Base-by-base conservation (phyloP, 2,888 invertebrate genomes). In the Eupithecia tripunctaria region DNA sequence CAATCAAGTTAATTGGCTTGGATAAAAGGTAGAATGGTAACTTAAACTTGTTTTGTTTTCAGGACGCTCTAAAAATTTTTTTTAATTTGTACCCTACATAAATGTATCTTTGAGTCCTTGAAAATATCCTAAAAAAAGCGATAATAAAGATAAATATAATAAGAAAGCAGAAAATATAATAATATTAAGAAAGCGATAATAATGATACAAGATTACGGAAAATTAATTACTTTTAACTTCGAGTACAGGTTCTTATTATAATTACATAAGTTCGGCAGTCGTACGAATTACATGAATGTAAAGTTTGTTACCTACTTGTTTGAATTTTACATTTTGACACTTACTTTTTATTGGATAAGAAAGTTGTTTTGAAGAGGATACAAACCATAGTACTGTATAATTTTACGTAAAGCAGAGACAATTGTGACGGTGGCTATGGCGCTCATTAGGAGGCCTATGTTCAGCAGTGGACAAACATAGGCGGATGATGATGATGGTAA, bases 171-270 rank as follows among this genome's bases (percentile, higher is more conserved):
- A n/a, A n/a, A n/a, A n/a, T n/a, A n/a, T n/a, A n/a, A n/a, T n/a
- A n/a, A n/a, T n/a, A n/a, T n/a, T n/a, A n/a, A 47, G n/a, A 8
- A n/a, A 8, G n/a, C 10, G 47, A n/a, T n/a, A 47, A 47, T 47
- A 47, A 43, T 43, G n/a, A 8, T n/a, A 56, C 21, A 14, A 56
- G 25, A 27, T 14, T 59, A 59, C 14, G 4, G 21, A 59, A 15
- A 27, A 59, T 59, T 51, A 27, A 59, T 59, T 59, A 59, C 59
- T 27, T 59, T 15, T 59, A 15, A 59, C 59, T 59, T 14, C 7
- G 27, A n/a, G 56, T 25, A 56, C 25, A 12, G 27, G 12, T 25
- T 14, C 12, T 59, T 59, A 59, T 25, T 59, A 59, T 59, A 59
- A 59, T 59, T 59, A 59, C 27, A 21, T 1, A 59, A 59, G 59